Percentiles rank a stretch among this genome's conserved stretches.
Conservation (phyloP, 2,888 invertebrate species). For the Leptarthrus brevirostris region DNA sequence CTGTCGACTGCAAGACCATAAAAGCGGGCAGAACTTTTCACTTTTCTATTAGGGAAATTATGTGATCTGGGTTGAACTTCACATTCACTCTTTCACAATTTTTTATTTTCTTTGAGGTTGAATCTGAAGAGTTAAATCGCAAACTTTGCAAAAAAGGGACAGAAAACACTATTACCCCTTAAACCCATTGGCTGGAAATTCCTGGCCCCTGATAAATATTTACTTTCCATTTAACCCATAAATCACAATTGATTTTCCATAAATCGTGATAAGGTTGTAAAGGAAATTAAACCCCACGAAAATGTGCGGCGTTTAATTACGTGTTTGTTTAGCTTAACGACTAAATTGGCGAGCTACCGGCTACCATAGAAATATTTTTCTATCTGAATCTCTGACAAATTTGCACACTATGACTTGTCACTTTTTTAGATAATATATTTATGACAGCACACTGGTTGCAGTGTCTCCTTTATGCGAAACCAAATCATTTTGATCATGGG, state of each 20-base stretch:
- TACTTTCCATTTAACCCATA: not conserved
- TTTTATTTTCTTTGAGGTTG: not conserved
- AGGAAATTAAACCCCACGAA: not conserved
- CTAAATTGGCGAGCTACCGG: not conserved
- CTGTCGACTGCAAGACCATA: not conserved
- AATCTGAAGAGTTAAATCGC: not conserved
- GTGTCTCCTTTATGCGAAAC: no score
- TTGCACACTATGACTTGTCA: not conserved
- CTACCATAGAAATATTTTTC: no score
- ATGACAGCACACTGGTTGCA: not conserved
- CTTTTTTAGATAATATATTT: not conserved
- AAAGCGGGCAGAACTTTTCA: conserved; percentile 3
- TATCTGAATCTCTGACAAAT: not conserved
- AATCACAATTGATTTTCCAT: conserved; percentile 28
- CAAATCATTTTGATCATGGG: no score
- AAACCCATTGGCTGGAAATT: not conserved
- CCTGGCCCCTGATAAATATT: not conserved
- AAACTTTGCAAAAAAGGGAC: not conserved
- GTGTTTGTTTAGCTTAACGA: not conserved
- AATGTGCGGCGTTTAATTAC: conserved; percentile 23
- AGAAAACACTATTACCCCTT: not conserved
- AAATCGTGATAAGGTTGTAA: conserved; percentile 1
- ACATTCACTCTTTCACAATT: no score
- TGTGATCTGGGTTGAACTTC: not conserved
- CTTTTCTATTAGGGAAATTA: conserved; percentile 16